Evolutionary conservation across 1,140 invertebrate genomes (phyloP), one percentile per base, ranked within the genome.

Genomic region (Drosophila nebulosa): DNA sequence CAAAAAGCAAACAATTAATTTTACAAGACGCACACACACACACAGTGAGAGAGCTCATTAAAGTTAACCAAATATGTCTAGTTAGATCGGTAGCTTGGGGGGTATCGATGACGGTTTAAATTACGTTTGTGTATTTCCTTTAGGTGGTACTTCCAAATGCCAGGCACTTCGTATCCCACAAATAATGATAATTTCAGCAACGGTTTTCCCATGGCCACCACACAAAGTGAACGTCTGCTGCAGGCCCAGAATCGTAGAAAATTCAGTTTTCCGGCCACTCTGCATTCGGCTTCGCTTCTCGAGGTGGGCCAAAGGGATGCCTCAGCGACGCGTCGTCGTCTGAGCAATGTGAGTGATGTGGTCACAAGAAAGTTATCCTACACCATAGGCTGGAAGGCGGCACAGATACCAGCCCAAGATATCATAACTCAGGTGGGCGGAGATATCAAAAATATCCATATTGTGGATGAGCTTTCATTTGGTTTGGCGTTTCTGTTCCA

Each of bases 341-440:
- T 95, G 51, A 95, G 94, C 81, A 95, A 95, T 76, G 95, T 96
- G 7, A 94, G 95, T 74, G 95, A 95, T 84, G 95, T 93, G 1
- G 94, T 96, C 1, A 93, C 94, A 2, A 90, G 95, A 32, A 95
- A 95, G 78, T 90, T 96, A 21, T 95, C 95, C 14, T 93, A 94
- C n/a, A 95, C 94, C 0, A 95, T 95, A 36, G 94, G 95, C 5
- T 95, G 95, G 95, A 92, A 94, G 57, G 92, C 92, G 1, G 90
- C 92, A 2, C 90, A 92, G 4, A 89, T 92, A 30, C 93, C 94
- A 6, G 91, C 93, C 0, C 92, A 94, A 65, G 93, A 94, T 50
- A 93, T 94, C 0, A 92, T 94, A 2, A 91, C 92, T 3, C 90
- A 94, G 92, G 90, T 91, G 64, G 6, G 9, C 6, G 2, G 0